Evolutionary conservation across 92 coral and sea anemone genomes (phyloP).

Genomic region (Bergia sp.): DNA sequence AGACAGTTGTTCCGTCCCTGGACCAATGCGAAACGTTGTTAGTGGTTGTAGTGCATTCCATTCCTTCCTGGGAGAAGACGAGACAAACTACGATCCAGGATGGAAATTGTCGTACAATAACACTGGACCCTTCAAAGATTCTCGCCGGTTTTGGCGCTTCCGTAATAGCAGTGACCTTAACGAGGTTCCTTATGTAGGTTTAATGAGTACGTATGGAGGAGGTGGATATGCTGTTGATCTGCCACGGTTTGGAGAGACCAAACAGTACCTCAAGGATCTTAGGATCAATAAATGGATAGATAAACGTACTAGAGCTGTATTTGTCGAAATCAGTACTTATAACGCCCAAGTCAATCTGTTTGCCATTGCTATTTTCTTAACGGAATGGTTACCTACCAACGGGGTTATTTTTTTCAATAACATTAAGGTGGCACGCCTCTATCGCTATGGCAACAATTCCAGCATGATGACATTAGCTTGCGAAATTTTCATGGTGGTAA

Average conservation of each 20-base stretch:
- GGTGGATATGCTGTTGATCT: constrained; percentile 81
- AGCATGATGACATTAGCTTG: constrained; percentile 72
- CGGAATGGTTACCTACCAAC: constrained; percentile 91
- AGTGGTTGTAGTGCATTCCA: constrained; percentile 72
- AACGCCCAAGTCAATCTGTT: constrained; percentile 91
- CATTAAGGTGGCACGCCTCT: constrained; percentile 81
- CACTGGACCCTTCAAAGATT: constrained; percentile 29
- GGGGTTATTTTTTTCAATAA: constrained; percentile 71
- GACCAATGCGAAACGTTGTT: constrained; percentile 51
- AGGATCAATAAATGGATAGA: constrained; percentile 81
- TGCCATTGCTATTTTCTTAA: constrained; percentile 80
- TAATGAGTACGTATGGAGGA: constrained; percentile 80
- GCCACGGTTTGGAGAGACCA: constrained; percentile 43
- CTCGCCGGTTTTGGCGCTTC: constrained; percentile 77
- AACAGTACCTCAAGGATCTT: constrained; percentile 44
- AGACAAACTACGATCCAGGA: constrained; percentile 64
- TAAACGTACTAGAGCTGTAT: constrained; percentile 82
- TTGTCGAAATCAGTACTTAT: constrained; percentile 86
- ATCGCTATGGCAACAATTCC: constrained; percentile 65
- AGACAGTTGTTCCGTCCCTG: constrained; percentile 78
- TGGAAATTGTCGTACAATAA: constrained; percentile 57
- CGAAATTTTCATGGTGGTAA: constrained; percentile 72
- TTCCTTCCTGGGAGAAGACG: constrained; percentile 80
- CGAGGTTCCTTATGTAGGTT: constrained; percentile 76
- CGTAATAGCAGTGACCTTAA: constrained; percentile 70